Evolutionary conservation across 1,140 invertebrate genomes (phyloP), one percentile per base, ranked within the genome.

Genomic region (Orchestia grillus): DNA sequence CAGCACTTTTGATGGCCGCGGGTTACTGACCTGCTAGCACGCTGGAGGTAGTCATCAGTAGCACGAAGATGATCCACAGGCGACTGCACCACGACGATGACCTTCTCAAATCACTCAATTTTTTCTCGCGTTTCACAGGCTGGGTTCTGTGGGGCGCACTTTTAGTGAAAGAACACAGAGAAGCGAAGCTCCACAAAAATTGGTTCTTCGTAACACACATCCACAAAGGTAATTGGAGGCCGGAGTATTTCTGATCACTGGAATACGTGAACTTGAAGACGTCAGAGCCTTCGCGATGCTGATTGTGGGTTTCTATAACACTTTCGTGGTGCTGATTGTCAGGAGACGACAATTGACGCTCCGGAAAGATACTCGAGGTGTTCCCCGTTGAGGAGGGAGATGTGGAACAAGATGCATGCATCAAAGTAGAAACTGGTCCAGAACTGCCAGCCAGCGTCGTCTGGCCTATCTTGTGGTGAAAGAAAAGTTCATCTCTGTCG

Each of bases 401-500:
- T 94, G 11, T 44, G 8, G 92, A 94, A 94, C 92, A 94, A 44
- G 43, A n/a, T 47, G 11, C 92, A 47, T 94, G 92, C 92, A 94
- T 94, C 47, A 94, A 44, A 94, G 62, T 36, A 77, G 43, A 94
- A 94, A n/a, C 43, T 44, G 44, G 92, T 40, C 47, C 92, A 94
- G 36, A 94, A 94, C 41, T 47, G 11, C 92, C 36, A 3, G 44
- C 41, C 47, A 15, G 43, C 40, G 44, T 44, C 44, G 92, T 44
- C 36, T 94, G 92, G 92, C 44, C 92, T 94, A 94, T 94, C 92
- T 94, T 94, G 0, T 45, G 92, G 44, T 8, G 43, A n/a, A 42
- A 44, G 92, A 45, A 94, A 94, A 94, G 92, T 94, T 94, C 92
- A 94, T 94, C 92, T 94, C 92, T 94, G 92, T 94, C 92, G 92